Evolutionary conservation across 2,888 invertebrate genomes (phyloP), one percentile per base, ranked within the genome.

Genomic region (Eugnorisma glareosa): DNA sequence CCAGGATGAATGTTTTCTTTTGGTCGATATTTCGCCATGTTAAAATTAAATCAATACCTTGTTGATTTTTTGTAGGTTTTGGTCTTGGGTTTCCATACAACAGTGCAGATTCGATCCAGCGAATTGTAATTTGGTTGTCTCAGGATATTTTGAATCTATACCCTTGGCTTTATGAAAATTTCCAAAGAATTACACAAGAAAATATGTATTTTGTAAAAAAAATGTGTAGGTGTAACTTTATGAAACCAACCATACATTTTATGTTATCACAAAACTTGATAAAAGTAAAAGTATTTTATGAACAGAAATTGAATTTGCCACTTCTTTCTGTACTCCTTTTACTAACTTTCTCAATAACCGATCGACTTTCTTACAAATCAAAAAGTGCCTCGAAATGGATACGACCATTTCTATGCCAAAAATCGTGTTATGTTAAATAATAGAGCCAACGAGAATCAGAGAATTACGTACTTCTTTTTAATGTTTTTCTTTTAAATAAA

Each of bases 261-360:
- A 54, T 7, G 54, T 28, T 28, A 45, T 57, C 57, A 45, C 24
- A 75, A 13, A 73, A 13, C n/a, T 37, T 24, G 11, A 35, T 45
- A 45, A 77, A 74, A 45, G 21, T 70, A 69, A 66, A 28, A 54
- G 76, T 73, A 28, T n/a, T 10, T 28, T 28, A 45, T 28, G 35
- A 61, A 61, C 61, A 24, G 13, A 77, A 59, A 74, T 77, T 45
- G 61, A 37, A 77, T 77, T 77, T 37, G 18, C 13, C 45, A 57
- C 28, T 37, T 45, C 24, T 45, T 77, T 45, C 11, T 77, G 11
- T 28, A 28, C 37, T 45, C 24, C 18, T 77, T 77, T 75, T 61
- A n/a, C 24, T 5, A 74, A 77, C 51, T 43, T 54, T 54, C 31
- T n/a, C 8, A 40, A 75, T 75, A 75, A 73, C 75, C 31, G 40